A percentile compares a stretch with the other conserved stretches of the same genome.
Evolutionary conservation across 2,888 invertebrate species (phyloP).

Genomic region (Drymonia ruficornis): DNA sequence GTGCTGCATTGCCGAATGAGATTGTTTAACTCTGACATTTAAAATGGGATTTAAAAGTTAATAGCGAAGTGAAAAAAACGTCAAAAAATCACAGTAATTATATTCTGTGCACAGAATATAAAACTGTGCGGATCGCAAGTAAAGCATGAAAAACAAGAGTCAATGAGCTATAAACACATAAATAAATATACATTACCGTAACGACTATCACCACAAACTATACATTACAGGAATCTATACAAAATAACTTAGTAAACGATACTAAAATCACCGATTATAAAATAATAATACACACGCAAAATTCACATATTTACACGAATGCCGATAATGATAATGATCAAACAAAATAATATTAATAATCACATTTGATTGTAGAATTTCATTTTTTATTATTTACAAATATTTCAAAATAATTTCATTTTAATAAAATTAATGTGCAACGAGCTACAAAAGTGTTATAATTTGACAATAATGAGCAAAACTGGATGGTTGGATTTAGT

Average conservation of each 20-base stretch:
- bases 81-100: conserved; percentile 46
- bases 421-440: conserved; percentile 31
- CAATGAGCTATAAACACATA: conserved; percentile 58
- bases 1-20: not conserved
- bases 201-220: conserved; percentile 68
- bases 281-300: conserved; percentile 65
- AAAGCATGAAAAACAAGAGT: conserved; percentile 40
- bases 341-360: conserved; percentile 66
- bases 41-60: conserved; percentile 25
- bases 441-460: conserved; percentile 17
- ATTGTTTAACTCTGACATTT: not conserved
- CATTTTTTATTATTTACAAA: conserved; percentile 70
- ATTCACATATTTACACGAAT: conserved; percentile 79
- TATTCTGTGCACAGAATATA: conserved; percentile 53
- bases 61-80: conserved; percentile 38
- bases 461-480: conserved; percentile 10
- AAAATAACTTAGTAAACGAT: conserved; percentile 68
- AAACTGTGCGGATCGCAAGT: conserved; percentile 49
- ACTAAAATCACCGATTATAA: conserved; percentile 58
- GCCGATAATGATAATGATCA: conserved; percentile 52
- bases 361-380: conserved; percentile 57
- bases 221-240: conserved; percentile 74
- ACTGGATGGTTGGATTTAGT: conserved; percentile 7
- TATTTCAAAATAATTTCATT: conserved; percentile 44
- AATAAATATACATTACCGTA: conserved; percentile 63